A percentile compares a stretch with the other conserved stretches of the same genome.
Conservation (phyloP, 2,888 invertebrate genomes). For the Agriotes lineatus region DNA sequence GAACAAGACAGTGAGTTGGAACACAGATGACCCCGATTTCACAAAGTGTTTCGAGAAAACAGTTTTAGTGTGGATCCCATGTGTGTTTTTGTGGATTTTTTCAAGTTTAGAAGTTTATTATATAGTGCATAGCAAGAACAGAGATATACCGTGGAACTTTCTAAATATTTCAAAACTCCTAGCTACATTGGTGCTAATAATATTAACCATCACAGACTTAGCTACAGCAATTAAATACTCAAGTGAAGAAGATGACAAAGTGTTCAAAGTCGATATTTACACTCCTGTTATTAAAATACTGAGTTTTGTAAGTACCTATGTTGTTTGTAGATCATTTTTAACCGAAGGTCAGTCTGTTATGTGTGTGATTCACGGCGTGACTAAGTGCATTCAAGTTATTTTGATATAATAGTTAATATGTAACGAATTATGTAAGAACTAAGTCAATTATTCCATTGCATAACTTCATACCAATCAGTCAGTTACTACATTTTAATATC, state of each 20-base stretch:
- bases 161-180: conserved; percentile 79
- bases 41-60: conserved; percentile 95
- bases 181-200: conserved; percentile 74
- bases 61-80: conserved; percentile 90
- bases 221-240: conserved; percentile 60
- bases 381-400: too few relatives aligned
- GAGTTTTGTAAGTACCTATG: conserved; percentile 86
- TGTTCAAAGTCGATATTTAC: conserved; percentile 80
- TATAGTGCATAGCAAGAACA: conserved; percentile 80
- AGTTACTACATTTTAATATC: too few relatives aligned
- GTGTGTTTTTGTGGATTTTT: conserved; percentile 84
- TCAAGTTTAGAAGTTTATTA: conserved; percentile 82
- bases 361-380: too few relatives aligned
- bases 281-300: conserved; percentile 83
- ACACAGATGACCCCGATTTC: conserved; percentile 83
- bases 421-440: too few relatives aligned
- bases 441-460: too few relatives aligned
- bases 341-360: too few relatives aligned
- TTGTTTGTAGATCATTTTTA: too few relatives aligned
- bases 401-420: too few relatives aligned
- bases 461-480: too few relatives aligned
- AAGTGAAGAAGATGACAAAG: conserved; percentile 59
- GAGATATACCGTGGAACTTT: conserved; percentile 83
- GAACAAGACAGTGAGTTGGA: conserved; percentile 84
- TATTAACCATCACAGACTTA: conserved; percentile 78